phyloP scores from a whole-genome alignment of 2,888 invertebrate genomes.

The Hartigia nigra region DNA sequence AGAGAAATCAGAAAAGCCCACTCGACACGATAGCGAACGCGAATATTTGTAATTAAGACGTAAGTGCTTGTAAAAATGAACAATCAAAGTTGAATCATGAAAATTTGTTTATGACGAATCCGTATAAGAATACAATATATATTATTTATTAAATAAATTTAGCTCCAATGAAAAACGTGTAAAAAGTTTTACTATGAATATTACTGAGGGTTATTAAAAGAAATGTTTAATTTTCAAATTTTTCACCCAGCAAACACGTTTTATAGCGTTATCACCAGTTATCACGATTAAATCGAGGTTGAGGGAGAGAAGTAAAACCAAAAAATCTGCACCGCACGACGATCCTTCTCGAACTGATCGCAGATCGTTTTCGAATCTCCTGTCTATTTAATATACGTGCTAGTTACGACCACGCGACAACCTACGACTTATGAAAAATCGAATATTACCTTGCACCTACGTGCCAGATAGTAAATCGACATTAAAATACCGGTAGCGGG shows the following conservation, averaged over 20 bases:
- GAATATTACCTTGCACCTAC: constrained; percentile 18
- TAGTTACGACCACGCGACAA: not conserved
- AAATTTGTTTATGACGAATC: not conserved
- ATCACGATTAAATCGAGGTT: not conserved
- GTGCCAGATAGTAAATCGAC: constrained; percentile 6
- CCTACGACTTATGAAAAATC: not conserved
- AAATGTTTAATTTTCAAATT: not conserved
- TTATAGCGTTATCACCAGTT: not conserved
- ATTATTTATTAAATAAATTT: not conserved
- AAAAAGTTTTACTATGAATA: not conserved
- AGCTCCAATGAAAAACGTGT: not conserved
- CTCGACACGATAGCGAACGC: not conserved
- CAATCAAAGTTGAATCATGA: not conserved
- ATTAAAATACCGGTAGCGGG: not conserved
- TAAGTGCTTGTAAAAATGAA: too few species aligned
- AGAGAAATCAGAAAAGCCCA: not conserved
- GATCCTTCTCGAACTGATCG: not conserved
- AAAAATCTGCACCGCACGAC: not conserved
- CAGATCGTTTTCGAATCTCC: not conserved
- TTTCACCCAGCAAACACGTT: not conserved
- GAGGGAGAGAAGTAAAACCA: not conserved
- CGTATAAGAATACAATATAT: not conserved
- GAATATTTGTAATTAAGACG: not conserved
- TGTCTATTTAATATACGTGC: not conserved
- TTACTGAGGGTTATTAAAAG: not conserved